Evolutionary conservation across 1,140 invertebrate species (phyloP), one percentile per base, ranked within the genome.

Genomic region (Drosophila parabipectinata): DNA sequence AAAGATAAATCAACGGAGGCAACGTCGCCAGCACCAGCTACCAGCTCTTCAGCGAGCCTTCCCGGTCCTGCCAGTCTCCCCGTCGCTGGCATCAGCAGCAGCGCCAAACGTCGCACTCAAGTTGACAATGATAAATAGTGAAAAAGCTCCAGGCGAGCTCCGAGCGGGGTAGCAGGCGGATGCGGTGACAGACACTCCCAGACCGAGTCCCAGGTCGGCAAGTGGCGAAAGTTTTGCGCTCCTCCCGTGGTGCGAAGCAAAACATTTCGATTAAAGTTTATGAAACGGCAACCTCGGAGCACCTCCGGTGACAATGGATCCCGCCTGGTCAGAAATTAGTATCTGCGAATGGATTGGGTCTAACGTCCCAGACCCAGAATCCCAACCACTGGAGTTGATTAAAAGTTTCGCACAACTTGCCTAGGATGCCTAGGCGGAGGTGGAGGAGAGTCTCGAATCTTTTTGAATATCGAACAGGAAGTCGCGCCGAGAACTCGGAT

Each of bases 231-330:
- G 84, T 88, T 87, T 88, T 72, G 44, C 47, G 58, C 71, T 39
- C 30, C n/a, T 54, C 28, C 60, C 45, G 18, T 10, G 21, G 48
- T 34, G 62, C 28, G 69, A 47, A 83, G 83, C 88, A 83, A 88
- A 88, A 88, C 79, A 88, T 88, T 88, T 88, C 83, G 83, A 88
- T 88, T 88, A 88, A 88, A 88, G 83, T 88, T 88, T 87, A 83
- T 88, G 83, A 88, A 82, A 85, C 64, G 73, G 72, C 72, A 82
- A 82, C 78, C 77, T 74, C 75, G n/a, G 41, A 51, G 39, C 34
- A 66, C 39, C 48, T 52, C 30, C 63, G 32, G 26, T 47, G 62
- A 47, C 28, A 32, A 34, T 44, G 41, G 52, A 41, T 50, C 41
- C 63, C 64, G 26, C 28, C 41, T 56, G 57, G 73, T 44, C 74